Conservation (phyloP, 53 echinoderm and acorn worm species). For the Luidia sarsii region DNA sequence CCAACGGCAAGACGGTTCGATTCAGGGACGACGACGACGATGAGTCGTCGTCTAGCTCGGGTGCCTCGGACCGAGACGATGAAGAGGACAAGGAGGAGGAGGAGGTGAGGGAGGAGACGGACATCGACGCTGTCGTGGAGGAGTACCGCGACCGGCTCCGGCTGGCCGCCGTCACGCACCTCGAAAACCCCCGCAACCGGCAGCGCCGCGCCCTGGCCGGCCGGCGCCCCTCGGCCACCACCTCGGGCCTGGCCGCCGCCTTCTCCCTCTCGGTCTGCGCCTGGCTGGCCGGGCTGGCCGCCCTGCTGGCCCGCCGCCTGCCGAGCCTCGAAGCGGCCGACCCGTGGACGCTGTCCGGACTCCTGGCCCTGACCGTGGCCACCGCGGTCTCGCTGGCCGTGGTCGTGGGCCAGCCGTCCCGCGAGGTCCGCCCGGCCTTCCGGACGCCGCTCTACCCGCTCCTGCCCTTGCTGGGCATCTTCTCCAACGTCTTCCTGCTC, state of each 20-base stretch:
- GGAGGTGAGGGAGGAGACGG: constrained; percentile 55
- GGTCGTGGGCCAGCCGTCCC: constrained; percentile 40
- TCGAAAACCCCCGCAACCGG: constrained; percentile 51
- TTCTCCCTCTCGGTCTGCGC: constrained; percentile 10
- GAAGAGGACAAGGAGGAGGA: too few relatives aligned
- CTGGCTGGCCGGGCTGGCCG: constrained; percentile 31
- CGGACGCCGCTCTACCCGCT: constrained; percentile 48
- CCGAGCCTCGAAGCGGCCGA: neutral
- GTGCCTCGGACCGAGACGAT: constrained; percentile 3
- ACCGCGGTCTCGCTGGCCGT: constrained; percentile 13
- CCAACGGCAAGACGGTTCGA: constrained; percentile 24
- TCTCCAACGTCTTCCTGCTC: constrained; percentile 40
- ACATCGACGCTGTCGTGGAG: constrained; percentile 64
- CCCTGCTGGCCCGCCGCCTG: constrained; percentile 33
- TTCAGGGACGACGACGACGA: too few relatives aligned
- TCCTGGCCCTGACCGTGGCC: neutral
- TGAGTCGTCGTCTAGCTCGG: constrained; percentile 25
- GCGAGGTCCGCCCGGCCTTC: constrained; percentile 33
- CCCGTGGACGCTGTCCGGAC: constrained; percentile 27
- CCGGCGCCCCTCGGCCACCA: constrained; percentile 23
- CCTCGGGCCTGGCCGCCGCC: constrained; percentile 38
- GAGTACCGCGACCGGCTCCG: constrained; percentile 55
- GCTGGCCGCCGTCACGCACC: constrained; percentile 39
- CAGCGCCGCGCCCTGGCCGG: too few relatives aligned
- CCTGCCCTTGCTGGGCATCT: constrained; percentile 49